A percentile compares a stretch with the other conserved stretches of the same genome.
Conservation (phyloP, 2,888 invertebrate genomes). For the Lathronympha strigana region DNA sequence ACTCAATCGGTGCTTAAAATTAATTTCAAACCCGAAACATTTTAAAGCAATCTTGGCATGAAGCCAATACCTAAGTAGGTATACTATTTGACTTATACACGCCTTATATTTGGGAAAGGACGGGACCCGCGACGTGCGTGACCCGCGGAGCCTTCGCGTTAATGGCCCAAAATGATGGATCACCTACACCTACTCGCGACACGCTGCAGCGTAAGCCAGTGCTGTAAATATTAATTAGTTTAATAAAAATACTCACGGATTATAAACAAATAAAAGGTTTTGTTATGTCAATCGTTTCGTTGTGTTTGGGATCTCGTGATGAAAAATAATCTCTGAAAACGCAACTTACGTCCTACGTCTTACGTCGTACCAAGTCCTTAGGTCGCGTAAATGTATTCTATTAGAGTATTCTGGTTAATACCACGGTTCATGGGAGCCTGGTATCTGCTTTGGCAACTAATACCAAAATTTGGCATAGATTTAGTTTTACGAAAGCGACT, state of each 20-base stretch:
- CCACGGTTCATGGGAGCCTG: too few species aligned
- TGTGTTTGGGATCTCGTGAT: background rate
- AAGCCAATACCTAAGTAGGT: background rate
- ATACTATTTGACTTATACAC: constrained; percentile 5
- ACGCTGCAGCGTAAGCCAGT: constrained; percentile 28
- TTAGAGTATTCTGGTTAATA: too few species aligned
- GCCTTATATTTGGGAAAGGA: constrained; percentile 37
- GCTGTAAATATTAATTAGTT: constrained; percentile 25
- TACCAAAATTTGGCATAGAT: too few species aligned
- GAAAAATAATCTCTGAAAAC: too few species aligned
- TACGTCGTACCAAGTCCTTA: too few species aligned
- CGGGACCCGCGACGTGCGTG: constrained; percentile 55
- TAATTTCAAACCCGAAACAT: background rate
- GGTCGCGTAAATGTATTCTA: too few species aligned
- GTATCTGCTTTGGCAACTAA: too few species aligned
- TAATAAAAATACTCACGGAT: constrained; percentile 10
- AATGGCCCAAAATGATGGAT: constrained; percentile 77
- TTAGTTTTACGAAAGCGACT: too few species aligned
- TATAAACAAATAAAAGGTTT: background rate
- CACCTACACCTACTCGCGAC: constrained; percentile 44
- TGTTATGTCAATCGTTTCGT: background rate
- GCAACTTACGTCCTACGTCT: too few species aligned
- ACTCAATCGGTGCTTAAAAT: background rate
- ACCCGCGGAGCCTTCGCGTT: constrained; percentile 66
- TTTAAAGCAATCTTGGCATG: background rate